phyloP scores from a whole-genome alignment of 2,888 invertebrate genomes.

The Yponomeuta cagnagella region DNA sequence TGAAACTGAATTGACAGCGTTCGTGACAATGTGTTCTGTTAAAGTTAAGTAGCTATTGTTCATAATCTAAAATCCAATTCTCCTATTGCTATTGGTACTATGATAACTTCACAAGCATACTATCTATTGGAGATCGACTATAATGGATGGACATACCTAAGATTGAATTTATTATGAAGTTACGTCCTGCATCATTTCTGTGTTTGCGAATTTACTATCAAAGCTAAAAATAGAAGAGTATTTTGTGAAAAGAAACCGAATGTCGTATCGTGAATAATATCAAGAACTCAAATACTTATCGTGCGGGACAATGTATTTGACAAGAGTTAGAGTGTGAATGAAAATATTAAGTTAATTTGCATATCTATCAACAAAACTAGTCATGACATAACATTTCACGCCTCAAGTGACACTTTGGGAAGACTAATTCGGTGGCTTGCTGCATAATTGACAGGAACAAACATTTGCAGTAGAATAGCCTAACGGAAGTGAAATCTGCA shows the following conservation, averaged over 20 bases:
- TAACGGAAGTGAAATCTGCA: conserved; percentile 6
- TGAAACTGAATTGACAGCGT: not conserved
- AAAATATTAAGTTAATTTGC: conserved; percentile 29
- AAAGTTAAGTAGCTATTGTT: not conserved
- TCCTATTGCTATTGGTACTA: not conserved
- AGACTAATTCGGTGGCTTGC: not conserved
- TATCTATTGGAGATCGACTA: no score
- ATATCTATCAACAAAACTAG: conserved; percentile 26
- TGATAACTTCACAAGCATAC: no score
- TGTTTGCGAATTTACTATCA: no score
- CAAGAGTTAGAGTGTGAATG: conserved; percentile 29
- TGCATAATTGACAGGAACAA: not conserved
- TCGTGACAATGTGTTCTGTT: not conserved
- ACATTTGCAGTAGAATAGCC: not conserved
- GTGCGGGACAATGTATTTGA: conserved; percentile 24
- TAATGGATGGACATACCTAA: no score
- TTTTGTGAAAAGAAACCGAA: not conserved
- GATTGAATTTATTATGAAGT: no score
- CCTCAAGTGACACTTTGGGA: conserved; percentile 15
- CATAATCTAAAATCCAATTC: not conserved
- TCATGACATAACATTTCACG: conserved; percentile 21
- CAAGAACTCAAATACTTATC: conserved; percentile 30
- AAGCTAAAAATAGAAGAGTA: no score
- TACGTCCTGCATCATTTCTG: no score
- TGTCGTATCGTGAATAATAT: not conserved